These are phyloP conservation scores for Delphinapterus leucas DNA, from an alignment of 2,113 vertebrate species.

Conservation along the genomic window DNA sequence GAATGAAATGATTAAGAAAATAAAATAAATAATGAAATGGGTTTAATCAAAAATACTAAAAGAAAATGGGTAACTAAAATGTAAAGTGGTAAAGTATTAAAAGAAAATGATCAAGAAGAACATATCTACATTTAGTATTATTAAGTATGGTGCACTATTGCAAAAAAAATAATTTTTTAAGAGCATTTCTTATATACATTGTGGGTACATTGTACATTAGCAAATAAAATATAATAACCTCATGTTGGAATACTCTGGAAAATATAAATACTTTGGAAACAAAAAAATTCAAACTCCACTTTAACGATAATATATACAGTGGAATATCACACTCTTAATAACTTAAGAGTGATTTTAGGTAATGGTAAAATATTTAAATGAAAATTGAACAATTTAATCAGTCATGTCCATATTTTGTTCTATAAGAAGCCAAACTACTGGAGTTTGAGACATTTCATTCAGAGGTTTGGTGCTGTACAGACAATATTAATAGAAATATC, in stretches of 20 bases:
- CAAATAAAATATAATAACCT: background rate
- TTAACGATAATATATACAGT: background rate
- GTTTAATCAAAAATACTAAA: background rate
- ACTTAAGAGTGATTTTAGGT: background rate
- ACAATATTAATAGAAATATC: background rate
- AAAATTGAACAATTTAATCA: background rate
- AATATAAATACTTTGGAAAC: background rate
- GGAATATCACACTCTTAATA: background rate
- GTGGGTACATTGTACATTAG: background rate
- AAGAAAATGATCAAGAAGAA: background rate
- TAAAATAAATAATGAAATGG: background rate
- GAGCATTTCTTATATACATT: background rate
- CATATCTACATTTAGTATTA: conserved; percentile 52
- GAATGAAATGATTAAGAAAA: background rate
- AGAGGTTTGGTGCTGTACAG: background rate
- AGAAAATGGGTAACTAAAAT: background rate
- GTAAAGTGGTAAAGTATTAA: background rate
- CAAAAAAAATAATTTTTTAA: conserved; percentile 35
- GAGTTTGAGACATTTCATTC: background rate
- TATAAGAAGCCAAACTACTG: background rate
- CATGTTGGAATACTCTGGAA: background rate
- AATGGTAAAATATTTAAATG: background rate
- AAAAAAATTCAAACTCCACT: background rate
- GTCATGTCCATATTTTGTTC: background rate
- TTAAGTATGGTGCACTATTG: background rate